Evolutionary conservation across 1,140 invertebrate species (phyloP).

Genomic region (Gryllus bimaculatus): DNA sequence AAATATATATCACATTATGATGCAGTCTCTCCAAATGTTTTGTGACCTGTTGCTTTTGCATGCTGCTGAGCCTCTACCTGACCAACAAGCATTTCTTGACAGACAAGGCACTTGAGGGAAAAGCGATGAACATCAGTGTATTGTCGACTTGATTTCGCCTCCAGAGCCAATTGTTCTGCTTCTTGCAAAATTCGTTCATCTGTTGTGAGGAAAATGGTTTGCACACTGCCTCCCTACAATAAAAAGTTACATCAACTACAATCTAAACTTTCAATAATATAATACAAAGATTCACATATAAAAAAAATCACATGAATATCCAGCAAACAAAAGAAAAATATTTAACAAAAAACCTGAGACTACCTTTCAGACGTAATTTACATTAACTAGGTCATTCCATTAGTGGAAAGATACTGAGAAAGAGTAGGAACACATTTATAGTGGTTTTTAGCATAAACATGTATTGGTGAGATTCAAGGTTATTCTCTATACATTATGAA

Average conservation of each 20-base stretch:
- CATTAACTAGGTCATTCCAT: too few relatives aligned
- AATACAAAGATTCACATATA: not conserved
- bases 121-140: slow-evolving; percentile 86
- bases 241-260: slow-evolving; percentile 8
- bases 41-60: slow-evolving; percentile 75
- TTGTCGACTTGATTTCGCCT: slow-evolving; percentile 77
- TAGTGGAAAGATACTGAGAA: too few relatives aligned
- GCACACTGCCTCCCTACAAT: slow-evolving; percentile 51
- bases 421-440: too few relatives aligned
- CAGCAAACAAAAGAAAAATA: too few relatives aligned
- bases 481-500: too few relatives aligned
- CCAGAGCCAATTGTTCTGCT: slow-evolving; percentile 72
- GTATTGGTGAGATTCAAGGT: too few relatives aligned
- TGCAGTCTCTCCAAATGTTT: slow-evolving; percentile 73
- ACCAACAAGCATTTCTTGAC: slow-evolving; percentile 62
- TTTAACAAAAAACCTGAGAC: too few relatives aligned
- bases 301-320: too few relatives aligned
- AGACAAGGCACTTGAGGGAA: slow-evolving; percentile 69
- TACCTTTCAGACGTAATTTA: too few relatives aligned
- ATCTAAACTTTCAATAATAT: slow-evolving; percentile 13
- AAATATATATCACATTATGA: not conserved
- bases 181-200: slow-evolving; percentile 63
- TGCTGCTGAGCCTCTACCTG: slow-evolving; percentile 72
- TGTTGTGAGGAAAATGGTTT: slow-evolving; percentile 69
- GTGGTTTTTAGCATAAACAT: too few relatives aligned